Evolutionary conservation across 2,797 vertebrate species (phyloP), one percentile per base, ranked within the genome.

Genomic region (Halcyon leucocephala): DNA sequence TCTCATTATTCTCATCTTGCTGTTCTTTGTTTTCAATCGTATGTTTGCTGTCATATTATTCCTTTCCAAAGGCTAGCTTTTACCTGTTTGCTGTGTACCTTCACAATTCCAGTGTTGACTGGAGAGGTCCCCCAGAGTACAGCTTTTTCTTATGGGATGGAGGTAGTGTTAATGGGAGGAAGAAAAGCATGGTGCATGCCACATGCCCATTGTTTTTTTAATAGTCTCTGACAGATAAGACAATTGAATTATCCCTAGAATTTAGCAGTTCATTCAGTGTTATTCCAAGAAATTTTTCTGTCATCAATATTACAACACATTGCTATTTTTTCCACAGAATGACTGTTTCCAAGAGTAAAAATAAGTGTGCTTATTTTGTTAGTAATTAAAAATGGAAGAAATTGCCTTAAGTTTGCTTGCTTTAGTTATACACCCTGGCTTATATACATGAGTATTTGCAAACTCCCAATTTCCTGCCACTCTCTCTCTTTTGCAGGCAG

Each of bases 401-500:
- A 42, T 61, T 58, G 33, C 25, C 21, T 57, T 48, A 25, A 33
- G 15, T 77, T 74, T 66, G 15, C 35, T 82, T 80, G 21, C 55
- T 93, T 62, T 15, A 37, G 20, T 52, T 73, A 26, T 9, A 12
- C 17, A 28, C 37, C 24, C 60, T 72, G 29, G n/a, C 31, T 41
- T 33, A 29, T 17, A 7, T 1, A 39, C 5, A 2, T 48, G 25
- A n/a, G 8, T 71, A 13, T 61, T 49, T 85, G 33, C 61, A 22
- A 37, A 41, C 12, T 11, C n/a, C 14, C 33, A 37, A 1, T 94
- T 58, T 92, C 7, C n/a, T 65, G 9, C 86, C 21, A 91, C 61
- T 93, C 69, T 90, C 33, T 70, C 18, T 8, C 70, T 89, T 26
- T 70, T 19, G 4, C 97, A 99, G 99, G 99, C 99, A 71, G 99